Evolutionary conservation across 1,140 invertebrate species (phyloP), one percentile per base, ranked within the genome.

Genomic region (Scaptomyza graminum): DNA sequence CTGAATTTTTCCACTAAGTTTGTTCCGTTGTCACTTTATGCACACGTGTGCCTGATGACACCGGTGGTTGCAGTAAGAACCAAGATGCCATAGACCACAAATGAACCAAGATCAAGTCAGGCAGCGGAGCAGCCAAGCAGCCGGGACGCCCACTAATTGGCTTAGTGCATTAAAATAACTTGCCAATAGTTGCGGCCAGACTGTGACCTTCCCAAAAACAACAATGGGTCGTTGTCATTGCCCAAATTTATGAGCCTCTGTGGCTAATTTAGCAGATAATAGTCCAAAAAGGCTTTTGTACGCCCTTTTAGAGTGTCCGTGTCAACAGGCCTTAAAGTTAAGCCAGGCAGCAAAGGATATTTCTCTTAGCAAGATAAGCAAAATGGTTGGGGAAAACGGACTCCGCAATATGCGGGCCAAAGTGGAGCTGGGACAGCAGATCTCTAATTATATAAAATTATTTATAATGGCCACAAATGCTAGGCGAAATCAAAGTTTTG

Each of bases 111-210:
- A 41, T 6, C 0, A n/a, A n/a, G 12, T 41, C 39, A 18, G 41
- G 18, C 18, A 22, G 18, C 18, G 2, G 4, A 3, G 56, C 69
- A 22, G 18, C 18, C 18, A 22, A 3, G 56, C 69, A 11, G 9
- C 11, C 39, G 12, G 41, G 56, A 66, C 65, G 74, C 71, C 83
- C 82, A 87, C 82, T 87, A 85, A 85, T 87, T 87, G 82, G 82
- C 82, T 87, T 87, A 85, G 83, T 87, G 82, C 75, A 87, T 87
- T 85, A 87, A 87, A 87, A 87, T 87, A 87, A 87, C 82, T 87
- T 87, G 83, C 66, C 82, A 87, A 87, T 87, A 87, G 82, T 87
- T 87, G 82, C 47, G 81, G 82, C 76, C 80, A 69, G 64, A 59
- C 61, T 55, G 49, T 64, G 47, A 64, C 34, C 56, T 55, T 49